These are phyloP conservation scores for Drosophila neutralis DNA, from an alignment of 2,888 invertebrate genomes.

Conservation along the genomic window DNA sequence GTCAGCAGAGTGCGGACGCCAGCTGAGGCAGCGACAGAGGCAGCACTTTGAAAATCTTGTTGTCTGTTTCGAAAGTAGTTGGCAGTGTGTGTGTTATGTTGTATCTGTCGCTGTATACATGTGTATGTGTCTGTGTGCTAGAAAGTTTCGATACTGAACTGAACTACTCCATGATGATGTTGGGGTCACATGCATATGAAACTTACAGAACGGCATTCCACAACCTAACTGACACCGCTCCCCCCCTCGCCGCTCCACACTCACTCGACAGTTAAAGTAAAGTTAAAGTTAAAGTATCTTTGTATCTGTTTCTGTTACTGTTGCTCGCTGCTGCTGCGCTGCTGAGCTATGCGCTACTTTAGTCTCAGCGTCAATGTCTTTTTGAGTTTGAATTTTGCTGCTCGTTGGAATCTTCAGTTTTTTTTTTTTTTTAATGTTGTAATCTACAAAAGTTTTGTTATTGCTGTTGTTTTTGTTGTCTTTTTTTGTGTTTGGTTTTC, in stretches of 20 bases:
- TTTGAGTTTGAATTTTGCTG: slow-evolving; percentile 20
- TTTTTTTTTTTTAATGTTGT: slow-evolving; percentile 59
- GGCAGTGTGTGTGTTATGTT: slow-evolving; percentile 27
- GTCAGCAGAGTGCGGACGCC: slow-evolving; percentile 14
- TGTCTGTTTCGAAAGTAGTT: slow-evolving; percentile 57
- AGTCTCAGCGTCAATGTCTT: slow-evolving; percentile 52
- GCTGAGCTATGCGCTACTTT: slow-evolving; percentile 62
- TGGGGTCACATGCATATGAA: slow-evolving; percentile 75
- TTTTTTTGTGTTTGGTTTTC: slow-evolving; percentile 50
- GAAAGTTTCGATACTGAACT: slow-evolving; percentile 71
- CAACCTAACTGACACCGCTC: slow-evolving; percentile 54
- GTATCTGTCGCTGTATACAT: slow-evolving; percentile 19
- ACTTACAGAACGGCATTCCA: slow-evolving; percentile 83
- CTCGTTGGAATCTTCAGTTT: slow-evolving; percentile 47
- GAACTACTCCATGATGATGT: slow-evolving; percentile 57
- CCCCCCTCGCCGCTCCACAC: slow-evolving; percentile 7
- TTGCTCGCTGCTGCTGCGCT: slow-evolving; percentile 16
- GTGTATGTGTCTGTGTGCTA: slow-evolving; percentile 48
- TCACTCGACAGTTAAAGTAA: slow-evolving; percentile 33
- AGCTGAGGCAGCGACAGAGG: slow-evolving; percentile 19
- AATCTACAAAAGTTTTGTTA: slow-evolving; percentile 59
- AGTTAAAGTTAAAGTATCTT: slow-evolving; percentile 48
- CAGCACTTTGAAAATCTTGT: slow-evolving; percentile 25
- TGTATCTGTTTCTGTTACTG: slow-evolving; percentile 53
- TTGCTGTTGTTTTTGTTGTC: slow-evolving; percentile 37